These are phyloP conservation scores for Strix uralensis DNA, from an alignment of 2,113 vertebrate genomes.

Conservation along the genomic window DNA sequence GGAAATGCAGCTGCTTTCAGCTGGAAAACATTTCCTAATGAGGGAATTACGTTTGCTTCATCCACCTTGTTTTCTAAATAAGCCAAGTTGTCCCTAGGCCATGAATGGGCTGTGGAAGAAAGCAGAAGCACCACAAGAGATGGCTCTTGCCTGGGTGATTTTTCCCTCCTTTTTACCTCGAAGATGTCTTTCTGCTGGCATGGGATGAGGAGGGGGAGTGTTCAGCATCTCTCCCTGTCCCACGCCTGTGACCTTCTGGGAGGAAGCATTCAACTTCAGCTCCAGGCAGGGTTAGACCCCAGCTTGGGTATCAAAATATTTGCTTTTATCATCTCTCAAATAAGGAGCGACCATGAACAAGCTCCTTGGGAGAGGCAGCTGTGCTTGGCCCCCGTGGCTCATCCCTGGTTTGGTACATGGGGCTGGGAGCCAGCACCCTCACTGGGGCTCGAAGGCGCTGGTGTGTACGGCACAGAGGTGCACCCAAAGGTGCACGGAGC, in stretches of 20 bases:
- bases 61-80: neutral
- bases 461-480: rapidly evolving
- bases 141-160: neutral
- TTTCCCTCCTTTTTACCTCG: neutral
- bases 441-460: neutral
- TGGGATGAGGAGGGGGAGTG: neutral
- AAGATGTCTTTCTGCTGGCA: neutral
- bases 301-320: neutral
- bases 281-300: neutral
- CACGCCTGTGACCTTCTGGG: neutral
- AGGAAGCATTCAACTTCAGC: neutral
- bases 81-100: neutral
- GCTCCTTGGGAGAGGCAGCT: neutral
- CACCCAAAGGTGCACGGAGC: neutral
- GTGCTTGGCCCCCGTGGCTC: neutral
- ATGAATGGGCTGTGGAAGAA: neutral
- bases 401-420: neutral
- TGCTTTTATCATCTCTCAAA: neutral
- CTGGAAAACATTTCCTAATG: neutral
- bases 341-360: neutral
- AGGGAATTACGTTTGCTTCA: neutral
- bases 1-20: neutral
- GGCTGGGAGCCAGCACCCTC: neutral
- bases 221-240: neutral
- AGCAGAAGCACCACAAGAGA: neutral